Evolutionary conservation across 2,888 invertebrate species (phyloP), one percentile per base, ranked within the genome.

Genomic region (Aleiodes testaceus): DNA sequence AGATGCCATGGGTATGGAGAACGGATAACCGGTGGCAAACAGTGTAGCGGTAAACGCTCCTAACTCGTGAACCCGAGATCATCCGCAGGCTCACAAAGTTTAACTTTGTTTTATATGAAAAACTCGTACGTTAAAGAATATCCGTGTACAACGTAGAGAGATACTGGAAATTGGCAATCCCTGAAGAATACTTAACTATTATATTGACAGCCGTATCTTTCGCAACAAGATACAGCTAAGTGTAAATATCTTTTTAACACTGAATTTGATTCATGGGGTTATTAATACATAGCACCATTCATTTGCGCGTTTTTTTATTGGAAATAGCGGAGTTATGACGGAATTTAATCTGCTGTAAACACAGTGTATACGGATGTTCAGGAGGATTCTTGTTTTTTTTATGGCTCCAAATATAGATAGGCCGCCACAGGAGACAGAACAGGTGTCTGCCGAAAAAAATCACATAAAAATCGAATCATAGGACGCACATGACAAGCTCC

Each of bases 391-490:
- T 6, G 53, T 53, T 14, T 55, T 30, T 55, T 30, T 55, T 30
- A 6, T 36, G 26, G 22, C 12, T 53, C 3, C 12, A 53, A 20
- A 22, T 53, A 53, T 11, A 53, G 22, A 22, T 36, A 36, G 36
- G 36, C 36, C 1, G 53, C 36, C 55, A 26, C 55, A 50, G 49
- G 52, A 11, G 61, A 49, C 18, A 47, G 47, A 53, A 44, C 64
- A 53, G 44, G 50, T 64, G 55, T 26, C 59, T 20, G 63, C 18
- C 18, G 69, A 66, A 52, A 69, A 68, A 69, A 59, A 68, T 75
- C 70, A 72, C 70, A 71, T 66, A 67, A 76, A 75, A 74, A 30
- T 70, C 64, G 69, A 64, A 69, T 71, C 53, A 72, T 70, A 69
- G 72, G 42, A 70, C 66, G 71, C 66, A 49, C 53, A 65, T 66